Base-by-base conservation (phyloP, 2,888 invertebrate species). In the Macrophya alboannulata region DNA sequence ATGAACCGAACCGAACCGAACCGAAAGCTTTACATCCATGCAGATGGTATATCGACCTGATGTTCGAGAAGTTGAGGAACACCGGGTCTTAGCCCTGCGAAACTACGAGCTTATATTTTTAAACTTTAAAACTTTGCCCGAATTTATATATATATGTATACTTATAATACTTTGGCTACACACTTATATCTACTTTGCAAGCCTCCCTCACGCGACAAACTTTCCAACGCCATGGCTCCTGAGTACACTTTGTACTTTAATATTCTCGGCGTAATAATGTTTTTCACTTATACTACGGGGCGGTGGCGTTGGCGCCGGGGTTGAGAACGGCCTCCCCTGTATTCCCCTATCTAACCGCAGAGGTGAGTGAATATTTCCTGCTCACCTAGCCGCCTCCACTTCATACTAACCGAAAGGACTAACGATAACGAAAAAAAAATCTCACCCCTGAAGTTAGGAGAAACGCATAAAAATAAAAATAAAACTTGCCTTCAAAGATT, bases 241-340 rank as follows among this genome's bases (percentile, higher is more conserved):
- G 62, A 81, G 62, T 62, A 59, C 81, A 81, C 81, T 62, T 59
- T 81, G 81, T 81, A 62, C 81, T 62, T 81, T 81, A 81, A 81
- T 81, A 81, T 62, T 62, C 81, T 81, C 40, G 12, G 62, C 43
- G 62, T 81, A 81, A 81, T 81, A 81, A 81, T 81, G 81, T 81
- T 81, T 81, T 81, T 81, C 81, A 81, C 62, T 81, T 81, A 81
- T 40, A 81, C 37, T 17, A 21, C 68, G 21, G 15, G 45, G 45
- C 40, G 17, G 9, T 4, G 43, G 45, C 15, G 68, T 45, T 8
- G 37, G 17, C 31, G 17, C 6, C 37, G 17, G 68, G 37, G 37
- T 17, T 68, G 68, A 68, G 68, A 12, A 31, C 37, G 37, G 68
- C 25, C 15, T 17, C 21, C 37, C 51, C 37, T 17, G 5, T 77